These are phyloP conservation scores for Otolemur garnettii DNA, from an alignment of 2,113 vertebrate species.

Conservation along the genomic window DNA sequence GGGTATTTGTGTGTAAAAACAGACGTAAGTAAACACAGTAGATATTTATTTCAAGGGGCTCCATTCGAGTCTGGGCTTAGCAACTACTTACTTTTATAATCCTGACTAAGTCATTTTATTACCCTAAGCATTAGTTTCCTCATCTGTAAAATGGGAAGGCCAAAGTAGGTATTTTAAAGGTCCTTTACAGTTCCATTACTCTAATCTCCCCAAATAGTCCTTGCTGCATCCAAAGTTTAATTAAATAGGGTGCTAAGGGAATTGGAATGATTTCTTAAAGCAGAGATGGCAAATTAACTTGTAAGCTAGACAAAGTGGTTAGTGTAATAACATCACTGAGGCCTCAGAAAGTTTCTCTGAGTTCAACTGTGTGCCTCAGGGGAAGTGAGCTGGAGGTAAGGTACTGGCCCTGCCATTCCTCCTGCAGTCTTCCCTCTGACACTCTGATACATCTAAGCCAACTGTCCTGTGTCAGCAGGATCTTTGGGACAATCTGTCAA, in stretches of 20 bases:
- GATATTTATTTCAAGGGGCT: not conserved
- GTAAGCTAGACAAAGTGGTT: not conserved
- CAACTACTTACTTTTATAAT: not conserved
- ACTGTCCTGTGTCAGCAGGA: not conserved
- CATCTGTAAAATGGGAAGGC: not conserved
- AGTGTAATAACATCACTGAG: not conserved
- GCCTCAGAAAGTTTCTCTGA: not conserved
- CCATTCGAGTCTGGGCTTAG: conserved; percentile 6
- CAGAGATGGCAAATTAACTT: not conserved
- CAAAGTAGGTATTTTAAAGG: not conserved
- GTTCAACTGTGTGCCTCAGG: not conserved
- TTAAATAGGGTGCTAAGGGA: conserved; percentile 20
- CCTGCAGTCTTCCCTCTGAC: not conserved
- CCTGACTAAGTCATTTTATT: conserved; percentile 18
- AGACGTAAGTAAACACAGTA: not conserved
- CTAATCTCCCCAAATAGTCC: conserved; percentile 15
- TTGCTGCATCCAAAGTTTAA: not conserved
- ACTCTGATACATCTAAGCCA: not conserved
- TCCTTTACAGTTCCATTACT: not conserved
- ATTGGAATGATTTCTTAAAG: not conserved
- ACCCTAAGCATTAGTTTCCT: not conserved
- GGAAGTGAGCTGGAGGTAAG: not conserved
- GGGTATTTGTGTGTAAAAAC: not conserved
- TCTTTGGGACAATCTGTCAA: not conserved
- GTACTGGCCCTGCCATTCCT: not conserved